Evolutionary conservation across 2,797 vertebrate genomes (phyloP), one percentile per base, ranked within the genome.

Genomic region (Pyrocephalus nanus): DNA sequence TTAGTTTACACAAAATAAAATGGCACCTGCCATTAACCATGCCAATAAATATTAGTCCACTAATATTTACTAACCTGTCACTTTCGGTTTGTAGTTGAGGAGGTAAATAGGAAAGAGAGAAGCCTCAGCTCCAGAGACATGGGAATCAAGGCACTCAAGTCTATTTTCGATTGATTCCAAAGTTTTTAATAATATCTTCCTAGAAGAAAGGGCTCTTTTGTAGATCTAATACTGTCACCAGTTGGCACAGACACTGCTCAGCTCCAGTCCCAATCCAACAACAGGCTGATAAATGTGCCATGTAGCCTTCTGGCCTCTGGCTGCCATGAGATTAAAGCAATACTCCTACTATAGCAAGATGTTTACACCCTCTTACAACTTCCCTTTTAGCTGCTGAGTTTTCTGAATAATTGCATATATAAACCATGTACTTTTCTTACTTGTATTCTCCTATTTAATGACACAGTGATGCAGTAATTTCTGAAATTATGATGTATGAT

Each of bases 401-500:
- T 95, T 84, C 61, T 95, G 72, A 94, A 94, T 96, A 95, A 95
- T 92, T 96, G 62, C 66, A 94, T 81, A 78, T 92, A 95, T 76
- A 96, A 97, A 93, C 79, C 69, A 86, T 91, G 50, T 11, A 79
- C 19, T 97, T 95, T 76, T 47, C 64, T 95, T 96, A 95, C 96
- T 96, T 97, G 58, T 94, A 62, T 90, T 81, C 74, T 65, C 60
- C 38, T 86, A 90, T 92, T 97, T 95, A 97, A 95, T 95, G 42
- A 93, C 85, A 95, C 38, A 93, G 40, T 55, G 32, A 65, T 32
- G 70, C 73, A 80, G 66, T 40, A 96, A 94, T 84, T 94, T 93
- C 92, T 87, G 78, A 72, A 96, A 96, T 81, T 36, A 93, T 93
- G 70, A 97, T 92, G 71, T 93, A 92, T 55, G 43, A 62, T 36